Base-by-base conservation (phyloP, 1,140 invertebrate species). In the Eurosta solidaginis region DNA sequence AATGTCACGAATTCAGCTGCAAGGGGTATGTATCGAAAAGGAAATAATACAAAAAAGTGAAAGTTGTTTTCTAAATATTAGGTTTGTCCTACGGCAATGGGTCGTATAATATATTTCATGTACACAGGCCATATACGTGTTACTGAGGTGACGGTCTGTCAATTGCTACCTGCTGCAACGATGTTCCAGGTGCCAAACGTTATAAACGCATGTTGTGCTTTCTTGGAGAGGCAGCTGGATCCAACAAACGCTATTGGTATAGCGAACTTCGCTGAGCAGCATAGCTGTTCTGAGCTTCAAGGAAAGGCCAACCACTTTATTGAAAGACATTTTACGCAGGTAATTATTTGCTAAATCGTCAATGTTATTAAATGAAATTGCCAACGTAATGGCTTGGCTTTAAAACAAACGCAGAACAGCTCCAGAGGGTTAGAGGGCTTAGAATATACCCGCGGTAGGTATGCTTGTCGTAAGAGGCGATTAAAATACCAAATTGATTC, bases 221-320 rank as follows among this genome's bases (percentile, higher is more conserved):
- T 97, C 88, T 89, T 97, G 47, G 96, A 97, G 89, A 91, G 94
- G 33, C 96, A 97, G 87, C 88, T 97, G 77, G 95, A 97, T 87
- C 95, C 96, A n/a, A 95, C 93, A 77, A 97, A 97, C 89, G 96
- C 95, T 25, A 96, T 97, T 77, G 96, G 96, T 54, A 97, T 97
- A 82, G 94, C 95, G 14, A 94, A 94, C 88, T 97, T 97, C 89
- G 95, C 96, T 0, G 95, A 96, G 85, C 95, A 96, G 84, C 95
- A 97, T 85, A 94, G 95, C 29, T 97, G 96, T 86, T 90, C 91
- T 25, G 93, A 94, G 47, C 90, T 98, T 45, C 93, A 94, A 84
- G 91, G 92, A 79, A 96, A 95, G 89, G 96, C 96, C 2, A 94
- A 96, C 87, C 92, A 94, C 81, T 98, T 96, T 85, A 97, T 98